These are phyloP conservation scores for Acrobasis consociella DNA, from an alignment of 2,888 invertebrate species.

Conservation along the genomic window DNA sequence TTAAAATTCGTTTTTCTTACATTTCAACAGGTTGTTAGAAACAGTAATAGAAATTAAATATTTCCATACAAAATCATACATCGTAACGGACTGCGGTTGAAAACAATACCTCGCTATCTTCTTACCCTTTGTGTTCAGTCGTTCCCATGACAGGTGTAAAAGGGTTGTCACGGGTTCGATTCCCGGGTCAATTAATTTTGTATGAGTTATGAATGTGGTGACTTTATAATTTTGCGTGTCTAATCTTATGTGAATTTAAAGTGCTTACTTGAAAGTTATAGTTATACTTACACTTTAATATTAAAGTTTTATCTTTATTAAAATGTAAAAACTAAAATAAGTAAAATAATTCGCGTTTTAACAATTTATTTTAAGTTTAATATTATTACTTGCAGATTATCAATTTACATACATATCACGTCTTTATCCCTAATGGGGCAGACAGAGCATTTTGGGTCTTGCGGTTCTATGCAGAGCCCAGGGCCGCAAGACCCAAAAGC, in stretches of 20 bases:
- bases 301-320: too few relatives aligned
- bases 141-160: conserved; percentile 26
- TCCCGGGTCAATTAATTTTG: conserved; percentile 11
- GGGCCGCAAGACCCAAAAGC: too few relatives aligned
- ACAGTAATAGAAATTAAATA: conserved; percentile 9
- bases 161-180: conserved; percentile 21
- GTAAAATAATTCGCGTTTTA: too few relatives aligned
- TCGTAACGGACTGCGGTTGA: conserved; percentile 15
- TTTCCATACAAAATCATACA: conserved; percentile 8
- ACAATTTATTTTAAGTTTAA: too few relatives aligned
- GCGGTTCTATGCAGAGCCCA: too few relatives aligned
- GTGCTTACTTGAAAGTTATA: neutral
- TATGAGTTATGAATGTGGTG: conserved; percentile 16
- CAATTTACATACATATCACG: too few relatives aligned
- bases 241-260: conserved; percentile 15
- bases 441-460: too few relatives aligned
- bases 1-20: too few relatives aligned
- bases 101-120: conserved; percentile 33
- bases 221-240: conserved; percentile 22
- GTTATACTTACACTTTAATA: neutral
- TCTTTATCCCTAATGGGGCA: too few relatives aligned
- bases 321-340: too few relatives aligned
- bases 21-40: neutral
- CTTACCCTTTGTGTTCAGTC: conserved; percentile 11
- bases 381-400: too few relatives aligned